Evolutionary conservation across 2,888 invertebrate species (phyloP), one percentile per base, ranked within the genome.

Genomic region (Dynastes grantii): DNA sequence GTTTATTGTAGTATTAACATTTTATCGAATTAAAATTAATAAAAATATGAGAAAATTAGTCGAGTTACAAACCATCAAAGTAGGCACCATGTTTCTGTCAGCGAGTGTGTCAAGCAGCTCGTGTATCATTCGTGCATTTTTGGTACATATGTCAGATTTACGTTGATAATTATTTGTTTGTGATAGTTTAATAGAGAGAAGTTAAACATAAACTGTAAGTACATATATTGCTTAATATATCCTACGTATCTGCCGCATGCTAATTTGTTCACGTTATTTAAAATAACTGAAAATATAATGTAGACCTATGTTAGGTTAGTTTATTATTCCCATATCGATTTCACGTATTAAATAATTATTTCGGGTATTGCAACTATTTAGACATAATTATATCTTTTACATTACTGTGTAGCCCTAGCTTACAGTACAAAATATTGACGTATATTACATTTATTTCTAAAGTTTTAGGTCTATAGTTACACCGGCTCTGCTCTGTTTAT

Each of bases 51-150:
- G 0, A 70, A 70, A 78, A 58, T 73, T 77, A 78, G 78, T 45
- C 63, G 81, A 80, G 82, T 82, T 82, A 78, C 77, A 82, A 76
- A 53, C 77, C 79, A 76, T 49, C 9, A 80, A 79, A 79, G 67
- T 78, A 76, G 80, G 80, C 80, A 86, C 84, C 80, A 81, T 82
- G 87, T 87, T 87, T 82, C 85, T 85, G 83, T 85, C 85, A 85
- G 84, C 85, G 84, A 32, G 22, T 67, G 29, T 65, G 67, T 65
- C 65, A 65, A 22, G 40, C 22, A 76, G 63, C 27, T 51, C 22
- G 16, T 29, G 40, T 8, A 45, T 45, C 6, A 49, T 45, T 51
- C 22, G 16, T 29, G 40, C 45, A 45, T 45, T 8, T 45, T 45
- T 37, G 9, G 22, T 29, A 63, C 45, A 45, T 45, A 45, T 45